These are phyloP conservation scores for Melanotaenia pygmaea DNA, from an alignment of 2,797 vertebrate species.

Conservation along the genomic window DNA sequence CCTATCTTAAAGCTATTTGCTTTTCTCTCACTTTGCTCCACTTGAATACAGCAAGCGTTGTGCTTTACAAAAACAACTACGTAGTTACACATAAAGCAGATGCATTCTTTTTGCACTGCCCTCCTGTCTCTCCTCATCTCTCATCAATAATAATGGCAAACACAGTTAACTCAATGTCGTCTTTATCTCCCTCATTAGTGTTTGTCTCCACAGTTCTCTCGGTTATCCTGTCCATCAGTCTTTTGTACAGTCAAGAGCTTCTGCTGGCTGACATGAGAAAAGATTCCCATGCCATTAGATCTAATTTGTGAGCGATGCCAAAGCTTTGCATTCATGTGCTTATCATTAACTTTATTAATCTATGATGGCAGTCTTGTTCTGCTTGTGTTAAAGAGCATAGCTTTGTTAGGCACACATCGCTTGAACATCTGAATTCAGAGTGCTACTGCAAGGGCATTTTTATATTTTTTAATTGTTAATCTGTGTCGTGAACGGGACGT, in stretches of 20 bases:
- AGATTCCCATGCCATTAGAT: slow-evolving; percentile 29
- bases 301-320: slow-evolving; percentile 26
- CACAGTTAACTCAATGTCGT: slow-evolving; percentile 58
- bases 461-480: slow-evolving; percentile 50
- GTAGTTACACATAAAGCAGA: slow-evolving; percentile 60
- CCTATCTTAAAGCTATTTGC: slow-evolving; percentile 79
- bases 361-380: background rate
- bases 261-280: slow-evolving; percentile 39
- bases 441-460: slow-evolving; percentile 12
- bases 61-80: slow-evolving; percentile 55
- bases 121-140: slow-evolving; percentile 39
- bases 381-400: slow-evolving; percentile 4
- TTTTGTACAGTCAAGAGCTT: slow-evolving; percentile 51
- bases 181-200: slow-evolving; percentile 74
- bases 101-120: slow-evolving; percentile 45
- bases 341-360: slow-evolving; percentile 15
- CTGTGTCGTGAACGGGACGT: slow-evolving; percentile 13
- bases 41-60: slow-evolving; percentile 60
- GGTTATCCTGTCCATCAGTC: slow-evolving; percentile 67
- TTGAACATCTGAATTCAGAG: slow-evolving; percentile 11
- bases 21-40: slow-evolving; percentile 69
- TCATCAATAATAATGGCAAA: slow-evolving; percentile 63
- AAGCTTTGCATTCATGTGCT: slow-evolving; percentile 10
- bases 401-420: background rate
- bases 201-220: slow-evolving; percentile 62